A percentile compares a stretch with the other conserved stretches of the same genome.
phyloP scores from a whole-genome alignment of 2,797 vertebrate species.

The Chelmon rostratus region DNA sequence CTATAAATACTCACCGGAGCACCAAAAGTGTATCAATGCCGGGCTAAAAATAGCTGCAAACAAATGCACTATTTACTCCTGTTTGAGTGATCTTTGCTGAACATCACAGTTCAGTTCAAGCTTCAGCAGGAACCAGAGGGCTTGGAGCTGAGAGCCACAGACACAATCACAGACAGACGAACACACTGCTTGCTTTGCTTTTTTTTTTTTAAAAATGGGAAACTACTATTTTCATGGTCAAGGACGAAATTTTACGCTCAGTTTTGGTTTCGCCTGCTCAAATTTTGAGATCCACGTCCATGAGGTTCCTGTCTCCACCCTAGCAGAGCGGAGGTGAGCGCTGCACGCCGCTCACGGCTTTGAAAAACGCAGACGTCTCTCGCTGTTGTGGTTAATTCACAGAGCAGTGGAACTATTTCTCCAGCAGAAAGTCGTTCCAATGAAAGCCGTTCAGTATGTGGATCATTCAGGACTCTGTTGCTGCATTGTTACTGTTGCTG shows the following conservation, averaged over 20 bases:
- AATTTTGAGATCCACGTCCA: neutral
- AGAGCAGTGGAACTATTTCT: too few relatives aligned
- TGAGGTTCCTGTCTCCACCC: neutral
- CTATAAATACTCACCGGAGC: neutral
- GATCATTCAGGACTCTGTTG: too few relatives aligned
- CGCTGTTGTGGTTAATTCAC: too few relatives aligned
- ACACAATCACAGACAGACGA: too few relatives aligned
- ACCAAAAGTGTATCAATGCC: neutral
- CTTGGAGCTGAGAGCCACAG: too few relatives aligned
- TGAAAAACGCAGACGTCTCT: too few relatives aligned
- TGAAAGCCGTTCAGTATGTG: neutral
- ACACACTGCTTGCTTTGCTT: too few relatives aligned
- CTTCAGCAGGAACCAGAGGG: neutral
- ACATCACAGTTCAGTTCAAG: neutral
- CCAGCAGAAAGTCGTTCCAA: neutral
- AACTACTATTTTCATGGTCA: neutral
- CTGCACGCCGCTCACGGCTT: too few relatives aligned
- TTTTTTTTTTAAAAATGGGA: too few relatives aligned
- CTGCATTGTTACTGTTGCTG: too few relatives aligned
- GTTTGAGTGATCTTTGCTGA: neutral
- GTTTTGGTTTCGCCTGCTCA: neutral
- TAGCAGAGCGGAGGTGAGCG: too few relatives aligned
- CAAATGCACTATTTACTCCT: neutral
- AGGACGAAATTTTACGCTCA: neutral
- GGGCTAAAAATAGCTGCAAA: neutral